A percentile compares a stretch with the other conserved stretches of the same genome.
These are phyloP conservation scores for Oryctolagus cuniculus DNA, from an alignment of 2,113 vertebrate species.

Conservation along the genomic window mOryCun1.1 NC_091433.1:195768501-195769000, in stretches of 20 bases:
- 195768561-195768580: neutral
- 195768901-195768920: neutral
- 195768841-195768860: neutral
- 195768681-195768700: neutral
- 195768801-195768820: no score
- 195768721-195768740: neutral
- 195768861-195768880: fast-evolving
- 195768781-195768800: fast-evolving
- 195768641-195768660: neutral
- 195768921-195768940: neutral
- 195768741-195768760: fast-evolving
- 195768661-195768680: neutral
- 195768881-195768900: neutral
- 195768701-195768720: neutral
- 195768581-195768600: neutral
- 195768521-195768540: neutral
- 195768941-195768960: neutral
- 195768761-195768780: no score
- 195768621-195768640: neutral
- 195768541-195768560: neutral
- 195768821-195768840: fast-evolving
- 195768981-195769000: fast-evolving
- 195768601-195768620: neutral
- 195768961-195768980: fast-evolving
- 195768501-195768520: neutral